Base-by-base conservation (phyloP, 2,888 invertebrate species). In the Hedychridium roseum region DNA sequence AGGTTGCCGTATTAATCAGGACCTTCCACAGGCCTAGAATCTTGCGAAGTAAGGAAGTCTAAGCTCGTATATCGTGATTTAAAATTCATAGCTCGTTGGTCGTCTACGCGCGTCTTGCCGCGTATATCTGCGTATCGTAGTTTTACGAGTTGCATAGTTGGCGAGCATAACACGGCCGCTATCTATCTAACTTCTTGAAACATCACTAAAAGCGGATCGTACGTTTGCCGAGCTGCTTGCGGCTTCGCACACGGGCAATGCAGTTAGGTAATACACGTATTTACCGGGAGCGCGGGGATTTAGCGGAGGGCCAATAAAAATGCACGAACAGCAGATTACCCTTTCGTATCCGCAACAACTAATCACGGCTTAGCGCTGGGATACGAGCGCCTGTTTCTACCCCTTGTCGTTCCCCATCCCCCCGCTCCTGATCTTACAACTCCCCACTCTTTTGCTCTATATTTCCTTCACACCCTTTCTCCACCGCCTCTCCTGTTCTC, bases 261-360 rank as follows among this genome's bases (percentile, higher is more conserved):
- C 21, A 16, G 38, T 44, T 27, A 51, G 43, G 39, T 52, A 59
- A 47, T 37, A 50, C 42, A 27, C 40, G 46, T 42, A 53, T 54
- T 64, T 60, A 52, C 30, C 15, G 16, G 47, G 50, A 50, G 52
- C 49, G 30, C 17, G 14, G 26, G 43, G 50, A n/a, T 53, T 47
- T 54, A 53, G 54, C 38, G 43, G 38, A 28, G 51, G 48, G 61
- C 50, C 58, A 59, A 62, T 63, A 65, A 68, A 61, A 70, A 70
- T 58, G 48, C 54, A 48, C 50, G 43, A 64, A 61, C 54, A 61
- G 59, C 57, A 60, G 65, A 71, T 65, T 64, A 69, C 57, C 60
- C 57, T 62, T 67, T 61, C 62, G 55, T 45, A 57, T 41, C 56
- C 53, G 50, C 51, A 63, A 57, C 61, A 64, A 67, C 68, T 63